These are phyloP conservation scores for Caracal caracal DNA, from an alignment of 2,113 vertebrate species.

Conservation along the genomic window DNA sequence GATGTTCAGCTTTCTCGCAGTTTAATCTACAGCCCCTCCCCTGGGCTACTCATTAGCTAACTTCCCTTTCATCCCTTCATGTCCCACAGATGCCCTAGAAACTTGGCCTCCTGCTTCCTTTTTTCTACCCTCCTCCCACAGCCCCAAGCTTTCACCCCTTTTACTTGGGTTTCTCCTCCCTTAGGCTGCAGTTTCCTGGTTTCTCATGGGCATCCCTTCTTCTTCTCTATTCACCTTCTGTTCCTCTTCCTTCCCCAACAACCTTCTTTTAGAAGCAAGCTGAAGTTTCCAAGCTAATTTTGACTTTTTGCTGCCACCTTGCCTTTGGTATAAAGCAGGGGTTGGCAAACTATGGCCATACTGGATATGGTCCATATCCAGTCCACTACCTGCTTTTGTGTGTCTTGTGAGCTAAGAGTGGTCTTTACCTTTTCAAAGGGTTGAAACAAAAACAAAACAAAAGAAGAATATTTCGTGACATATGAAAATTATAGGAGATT, in stretches of 20 bases:
- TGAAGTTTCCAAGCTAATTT: background rate
- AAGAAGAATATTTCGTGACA: background rate
- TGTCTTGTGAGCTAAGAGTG: background rate
- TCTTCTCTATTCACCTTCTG: background rate
- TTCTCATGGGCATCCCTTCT: background rate
- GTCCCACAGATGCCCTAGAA: background rate
- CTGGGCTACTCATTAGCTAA: background rate
- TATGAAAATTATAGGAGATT: constrained; percentile 36
- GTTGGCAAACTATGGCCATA: background rate
- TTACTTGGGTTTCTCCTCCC: background rate
- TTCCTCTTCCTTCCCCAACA: background rate
- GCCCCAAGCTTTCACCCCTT: background rate
- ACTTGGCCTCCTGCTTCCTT: background rate
- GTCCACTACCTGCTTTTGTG: background rate
- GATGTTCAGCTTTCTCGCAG: background rate
- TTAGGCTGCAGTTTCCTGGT: background rate
- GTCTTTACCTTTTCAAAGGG: background rate
- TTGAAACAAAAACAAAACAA: background rate
- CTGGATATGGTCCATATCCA: background rate
- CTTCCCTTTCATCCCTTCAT: background rate
- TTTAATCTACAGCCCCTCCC: background rate
- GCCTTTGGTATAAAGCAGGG: background rate
- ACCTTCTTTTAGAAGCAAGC: background rate
- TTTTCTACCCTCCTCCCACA: background rate
- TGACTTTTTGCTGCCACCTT: background rate